Percentiles rank a stretch among this genome's conserved stretches.
Evolutionary conservation across 2,797 vertebrate genomes (phyloP).

Genomic region (Ataeniobius toweri): DNA sequence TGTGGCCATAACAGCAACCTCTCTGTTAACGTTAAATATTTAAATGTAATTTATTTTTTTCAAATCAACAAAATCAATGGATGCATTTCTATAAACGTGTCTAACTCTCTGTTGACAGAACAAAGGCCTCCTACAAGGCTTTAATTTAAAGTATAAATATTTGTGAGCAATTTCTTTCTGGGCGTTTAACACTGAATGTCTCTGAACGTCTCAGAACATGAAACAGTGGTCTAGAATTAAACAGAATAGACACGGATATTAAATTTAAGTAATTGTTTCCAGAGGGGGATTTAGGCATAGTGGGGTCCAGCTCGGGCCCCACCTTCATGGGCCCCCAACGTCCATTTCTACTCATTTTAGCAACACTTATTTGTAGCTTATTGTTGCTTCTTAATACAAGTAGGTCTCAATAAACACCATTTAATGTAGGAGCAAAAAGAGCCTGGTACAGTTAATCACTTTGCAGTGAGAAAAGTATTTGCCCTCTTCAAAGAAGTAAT

Average conservation of each 20-base stretch:
- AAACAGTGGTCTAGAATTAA: no score
- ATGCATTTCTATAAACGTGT: neutral
- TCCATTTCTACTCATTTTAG: neutral
- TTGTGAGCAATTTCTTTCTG: neutral
- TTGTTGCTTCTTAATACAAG: neutral
- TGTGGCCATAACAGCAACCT: neutral
- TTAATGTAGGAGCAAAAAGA: no score
- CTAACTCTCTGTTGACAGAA: neutral
- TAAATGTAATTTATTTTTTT: neutral
- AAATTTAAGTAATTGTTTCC: neutral
- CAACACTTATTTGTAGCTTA: neutral
- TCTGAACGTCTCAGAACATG: neutral
- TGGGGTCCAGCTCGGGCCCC: neutral
- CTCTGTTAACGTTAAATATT: neutral
- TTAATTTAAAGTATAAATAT: neutral
- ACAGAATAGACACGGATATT: neutral
- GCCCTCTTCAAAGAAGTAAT: no score
- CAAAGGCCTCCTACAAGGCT: neutral
- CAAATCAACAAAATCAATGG: neutral
- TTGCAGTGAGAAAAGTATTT: no score
- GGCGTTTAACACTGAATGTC: neutral
- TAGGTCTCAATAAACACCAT: neutral
- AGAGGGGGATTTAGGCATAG: neutral
- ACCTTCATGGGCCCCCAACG: neutral
- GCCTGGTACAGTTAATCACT: no score